A percentile compares a stretch with the other conserved stretches of the same genome.
Evolutionary conservation across 1,140 invertebrate genomes (phyloP).

Genomic region (Drosophila teissieri): DNA sequence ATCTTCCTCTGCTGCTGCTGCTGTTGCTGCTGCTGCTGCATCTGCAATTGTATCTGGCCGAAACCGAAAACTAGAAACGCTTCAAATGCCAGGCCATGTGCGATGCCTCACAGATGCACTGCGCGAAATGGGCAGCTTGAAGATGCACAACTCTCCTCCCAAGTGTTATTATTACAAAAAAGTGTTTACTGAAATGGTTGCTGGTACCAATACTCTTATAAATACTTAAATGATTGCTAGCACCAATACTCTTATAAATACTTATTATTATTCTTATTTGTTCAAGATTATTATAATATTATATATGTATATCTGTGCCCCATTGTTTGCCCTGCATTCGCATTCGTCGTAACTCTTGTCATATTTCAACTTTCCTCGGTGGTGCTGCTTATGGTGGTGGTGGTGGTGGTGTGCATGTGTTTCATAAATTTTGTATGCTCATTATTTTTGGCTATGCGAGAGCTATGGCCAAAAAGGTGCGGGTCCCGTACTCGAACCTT

Average conservation of each 20-base stretch:
- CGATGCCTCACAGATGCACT: slow-evolving; percentile 25
- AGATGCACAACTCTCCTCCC: background rate
- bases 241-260: too few species aligned
- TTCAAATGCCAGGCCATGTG: slow-evolving; percentile 29
- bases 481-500: slow-evolving; percentile 14
- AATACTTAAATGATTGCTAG: accelerated
- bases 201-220: too few species aligned
- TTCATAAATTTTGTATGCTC: slow-evolving; percentile 74
- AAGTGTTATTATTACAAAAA: too few species aligned
- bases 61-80: slow-evolving; percentile 32
- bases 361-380: slow-evolving; percentile 6
- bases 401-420: slow-evolving; percentile 16
- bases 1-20: slow-evolving; percentile 18
- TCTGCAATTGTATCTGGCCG: slow-evolving; percentile 39
- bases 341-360: background rate
- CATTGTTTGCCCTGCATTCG: background rate
- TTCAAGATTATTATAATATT: too few species aligned
- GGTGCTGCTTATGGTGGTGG: background rate
- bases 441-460: slow-evolving; percentile 70
- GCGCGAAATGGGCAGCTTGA: background rate
- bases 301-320: too few species aligned
- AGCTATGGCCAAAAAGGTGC: slow-evolving; percentile 65
- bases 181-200: accelerated
- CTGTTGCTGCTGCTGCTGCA: slow-evolving; percentile 4
- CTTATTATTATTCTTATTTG: too few species aligned